Base-by-base conservation (phyloP, 2,113 vertebrate species). In the Austrofundulus limnaeus region DNA sequence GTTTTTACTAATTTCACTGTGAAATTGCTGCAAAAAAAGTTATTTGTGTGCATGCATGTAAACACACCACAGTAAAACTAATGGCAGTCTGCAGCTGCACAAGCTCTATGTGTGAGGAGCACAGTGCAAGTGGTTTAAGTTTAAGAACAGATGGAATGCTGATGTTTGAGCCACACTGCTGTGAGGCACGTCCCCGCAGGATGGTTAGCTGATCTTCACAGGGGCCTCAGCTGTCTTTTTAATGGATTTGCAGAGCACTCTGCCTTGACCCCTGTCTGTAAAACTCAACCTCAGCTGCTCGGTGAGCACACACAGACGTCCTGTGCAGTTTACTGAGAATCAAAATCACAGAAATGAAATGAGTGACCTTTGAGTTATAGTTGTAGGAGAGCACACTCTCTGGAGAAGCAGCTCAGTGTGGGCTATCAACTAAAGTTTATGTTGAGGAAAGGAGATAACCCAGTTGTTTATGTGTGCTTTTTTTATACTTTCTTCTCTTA, bases 401-500 rank as follows among this genome's bases (percentile, higher is more conserved):
- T 13, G 49, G 39, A 49, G 64, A 1, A 2, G 11, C 46, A 3
- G 19, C 43, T 46, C 13, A 41, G 19, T 31, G 42, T 46, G 16
- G 3, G 12, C 31, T 58, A 23, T 66, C 31, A 6, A 0, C 60
- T 59, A 19, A 45, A 19, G 19, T 19, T 34, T 24, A 20, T 2
- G 28, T 59, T 20, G 25, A 66, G 39, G 59, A 74, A 50, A n/a
- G 17, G n/a, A 55, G 28, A 41, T 24, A 14, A 17, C 7, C 5
- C 37, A 42, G 5, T 52, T 41, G 9, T 70, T 42, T 66, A 4
- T 64, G 5, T 43, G 24, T n/a, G 13, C 19, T 42, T 7, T 17
- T 11, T 67, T n/a, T 10, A 53, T 4, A 9, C 7, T 75, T 4
- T 43, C 48, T 56, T 31, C 45, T 20, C 38, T 4, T 70, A 96